phyloP scores from a whole-genome alignment of 2,888 invertebrate genomes.

The Drosophila merina region DNA sequence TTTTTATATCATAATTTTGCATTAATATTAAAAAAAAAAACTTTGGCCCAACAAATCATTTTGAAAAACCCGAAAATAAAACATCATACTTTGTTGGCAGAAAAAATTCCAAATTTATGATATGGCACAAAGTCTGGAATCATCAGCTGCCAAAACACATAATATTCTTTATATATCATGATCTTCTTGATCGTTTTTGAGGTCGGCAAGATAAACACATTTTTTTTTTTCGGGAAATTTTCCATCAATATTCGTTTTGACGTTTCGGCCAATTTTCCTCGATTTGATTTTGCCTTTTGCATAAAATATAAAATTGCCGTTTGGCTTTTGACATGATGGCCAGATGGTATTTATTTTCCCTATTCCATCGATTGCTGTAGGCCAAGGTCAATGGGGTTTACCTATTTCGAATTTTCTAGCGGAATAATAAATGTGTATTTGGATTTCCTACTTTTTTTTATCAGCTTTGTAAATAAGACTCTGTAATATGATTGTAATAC shows the following conservation, averaged over 20 bases:
- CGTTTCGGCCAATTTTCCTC: background rate
- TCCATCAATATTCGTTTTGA: constrained; percentile 35
- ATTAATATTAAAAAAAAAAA: no score
- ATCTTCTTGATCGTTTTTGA: constrained; percentile 16
- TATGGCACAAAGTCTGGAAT: constrained; percentile 23
- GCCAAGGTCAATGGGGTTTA: constrained; percentile 57
- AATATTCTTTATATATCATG: constrained; percentile 8
- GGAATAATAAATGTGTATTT: constrained; percentile 3
- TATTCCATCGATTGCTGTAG: constrained; percentile 35
- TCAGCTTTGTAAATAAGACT: background rate
- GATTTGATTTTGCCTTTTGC: constrained; percentile 24
- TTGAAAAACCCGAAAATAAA: background rate
- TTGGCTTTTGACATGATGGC: constrained; percentile 32
- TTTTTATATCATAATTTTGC: no score
- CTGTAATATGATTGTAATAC: constrained; percentile 37
- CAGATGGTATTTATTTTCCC: constrained; percentile 16
- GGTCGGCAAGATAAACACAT: constrained; percentile 28
- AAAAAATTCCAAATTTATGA: constrained; percentile 18
- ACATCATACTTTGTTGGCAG: constrained; percentile 7
- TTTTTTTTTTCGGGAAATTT: constrained; percentile 21
- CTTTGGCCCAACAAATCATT: no score
- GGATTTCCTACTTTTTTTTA: background rate
- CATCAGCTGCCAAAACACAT: constrained; percentile 37
- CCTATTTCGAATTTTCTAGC: constrained; percentile 12
- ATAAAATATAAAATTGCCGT: constrained; percentile 30